Evolutionary conservation across 2,797 vertebrate genomes (phyloP).

Genomic region (Nannoperca obscura): DNA sequence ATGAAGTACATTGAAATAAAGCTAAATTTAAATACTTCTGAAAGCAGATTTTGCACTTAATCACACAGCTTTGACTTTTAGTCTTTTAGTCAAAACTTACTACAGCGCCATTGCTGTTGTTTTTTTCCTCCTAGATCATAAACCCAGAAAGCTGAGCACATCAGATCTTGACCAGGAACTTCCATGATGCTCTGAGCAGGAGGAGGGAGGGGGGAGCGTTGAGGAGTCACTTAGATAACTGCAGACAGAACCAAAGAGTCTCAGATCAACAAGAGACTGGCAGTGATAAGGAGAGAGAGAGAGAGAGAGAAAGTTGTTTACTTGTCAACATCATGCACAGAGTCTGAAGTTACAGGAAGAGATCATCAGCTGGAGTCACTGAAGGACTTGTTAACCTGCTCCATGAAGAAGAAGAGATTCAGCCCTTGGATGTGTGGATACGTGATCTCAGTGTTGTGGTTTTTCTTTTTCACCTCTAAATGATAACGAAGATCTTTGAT

Average conservation of each 20-base stretch:
- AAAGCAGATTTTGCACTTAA: neutral
- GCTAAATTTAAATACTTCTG: neutral
- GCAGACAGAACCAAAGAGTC: neutral
- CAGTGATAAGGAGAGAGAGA: neutral
- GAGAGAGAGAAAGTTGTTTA: slow-evolving; percentile 21
- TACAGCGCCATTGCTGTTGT: neutral
- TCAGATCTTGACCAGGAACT: neutral
- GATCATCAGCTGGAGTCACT: neutral
- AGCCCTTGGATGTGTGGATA: slow-evolving; percentile 12
- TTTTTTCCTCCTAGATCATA: neutral
- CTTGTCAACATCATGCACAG: neutral
- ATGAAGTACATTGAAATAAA: neutral
- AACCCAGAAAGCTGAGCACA: neutral
- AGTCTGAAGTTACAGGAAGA: slow-evolving; percentile 19
- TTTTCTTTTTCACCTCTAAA: no score
- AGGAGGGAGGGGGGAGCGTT: neutral
- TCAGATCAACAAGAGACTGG: slow-evolving; percentile 3
- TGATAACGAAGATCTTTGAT: neutral
- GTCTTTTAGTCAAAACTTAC: neutral
- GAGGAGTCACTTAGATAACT: neutral
- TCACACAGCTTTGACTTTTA: neutral
- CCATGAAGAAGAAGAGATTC: neutral
- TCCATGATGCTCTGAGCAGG: neutral
- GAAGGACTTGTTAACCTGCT: neutral
- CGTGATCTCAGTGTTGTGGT: neutral